phyloP scores from a whole-genome alignment of 2,113 vertebrate genomes.

The Sylvilagus bachmani region DNA sequence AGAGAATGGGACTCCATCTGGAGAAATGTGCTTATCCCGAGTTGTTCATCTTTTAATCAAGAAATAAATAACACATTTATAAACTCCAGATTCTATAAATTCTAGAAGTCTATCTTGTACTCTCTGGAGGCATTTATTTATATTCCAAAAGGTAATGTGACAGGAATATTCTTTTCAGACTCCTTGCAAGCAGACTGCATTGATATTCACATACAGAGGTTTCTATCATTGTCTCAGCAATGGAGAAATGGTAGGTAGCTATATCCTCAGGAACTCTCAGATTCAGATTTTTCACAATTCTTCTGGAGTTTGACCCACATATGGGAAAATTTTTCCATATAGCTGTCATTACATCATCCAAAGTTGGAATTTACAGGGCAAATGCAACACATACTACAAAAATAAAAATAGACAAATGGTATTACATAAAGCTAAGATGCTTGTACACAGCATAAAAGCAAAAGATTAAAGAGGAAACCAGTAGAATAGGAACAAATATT shows the following conservation, averaged over 20 bases:
- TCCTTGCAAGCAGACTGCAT: neutral
- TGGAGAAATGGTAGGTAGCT: neutral
- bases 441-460: no score
- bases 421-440: no score
- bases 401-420: no score
- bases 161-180: neutral
- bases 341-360: neutral
- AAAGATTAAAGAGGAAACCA: no score
- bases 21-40: neutral
- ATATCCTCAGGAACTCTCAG: neutral
- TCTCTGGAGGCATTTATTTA: neutral
- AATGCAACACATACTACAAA: neutral
- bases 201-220: neutral
- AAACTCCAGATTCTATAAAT: neutral
- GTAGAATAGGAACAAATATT: no score
- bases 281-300: neutral
- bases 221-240: neutral
- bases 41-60: neutral
- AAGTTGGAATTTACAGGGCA: neutral
- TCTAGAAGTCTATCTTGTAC: neutral
- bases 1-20: neutral
- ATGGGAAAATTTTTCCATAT: no score
- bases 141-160: neutral
- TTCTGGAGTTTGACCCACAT: neutral
- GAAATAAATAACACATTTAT: neutral